Percentiles rank a stretch among this genome's conserved stretches.
phyloP scores from a whole-genome alignment of 2,888 invertebrate species.

The Pilophorus perplexus region DNA sequence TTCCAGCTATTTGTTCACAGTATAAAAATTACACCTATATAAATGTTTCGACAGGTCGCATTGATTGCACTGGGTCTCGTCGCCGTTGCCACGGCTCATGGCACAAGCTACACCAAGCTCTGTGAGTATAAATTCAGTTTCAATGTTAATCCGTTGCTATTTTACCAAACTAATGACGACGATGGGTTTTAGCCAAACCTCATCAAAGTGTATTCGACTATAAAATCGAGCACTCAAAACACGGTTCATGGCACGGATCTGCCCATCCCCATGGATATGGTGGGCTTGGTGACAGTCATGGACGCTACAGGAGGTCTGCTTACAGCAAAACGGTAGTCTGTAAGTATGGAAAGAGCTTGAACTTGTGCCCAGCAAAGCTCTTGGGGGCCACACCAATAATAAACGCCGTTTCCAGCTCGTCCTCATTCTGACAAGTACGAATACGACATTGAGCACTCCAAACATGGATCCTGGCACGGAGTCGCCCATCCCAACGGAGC shows the following conservation, averaged over 20 bases:
- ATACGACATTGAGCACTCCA: conserved; percentile 42
- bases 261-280: conserved; percentile 28
- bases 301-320: conserved; percentile 5
- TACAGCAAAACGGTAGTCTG: conserved; percentile 11
- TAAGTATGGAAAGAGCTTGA: background rate
- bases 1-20: no score
- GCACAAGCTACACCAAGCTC: conserved; percentile 21
- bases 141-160: background rate
- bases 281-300: conserved; percentile 4
- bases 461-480: conserved; percentile 44
- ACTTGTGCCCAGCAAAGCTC: background rate
- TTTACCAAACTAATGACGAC: background rate
- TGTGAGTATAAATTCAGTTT: conserved; percentile 11
- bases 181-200: conserved; percentile 11
- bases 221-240: conserved; percentile 23
- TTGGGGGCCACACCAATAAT: background rate
- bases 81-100: conserved; percentile 16
- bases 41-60: conserved; percentile 10
- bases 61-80: conserved; percentile 9
- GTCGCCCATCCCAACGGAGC: conserved; percentile 44
- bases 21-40: no score
- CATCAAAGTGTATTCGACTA: conserved; percentile 20
- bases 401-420: conserved; percentile 23
- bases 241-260: conserved; percentile 27
- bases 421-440: conserved; percentile 40